Base-by-base conservation (phyloP, 2,797 vertebrate genomes). In the Centropyge bicolor region DNA sequence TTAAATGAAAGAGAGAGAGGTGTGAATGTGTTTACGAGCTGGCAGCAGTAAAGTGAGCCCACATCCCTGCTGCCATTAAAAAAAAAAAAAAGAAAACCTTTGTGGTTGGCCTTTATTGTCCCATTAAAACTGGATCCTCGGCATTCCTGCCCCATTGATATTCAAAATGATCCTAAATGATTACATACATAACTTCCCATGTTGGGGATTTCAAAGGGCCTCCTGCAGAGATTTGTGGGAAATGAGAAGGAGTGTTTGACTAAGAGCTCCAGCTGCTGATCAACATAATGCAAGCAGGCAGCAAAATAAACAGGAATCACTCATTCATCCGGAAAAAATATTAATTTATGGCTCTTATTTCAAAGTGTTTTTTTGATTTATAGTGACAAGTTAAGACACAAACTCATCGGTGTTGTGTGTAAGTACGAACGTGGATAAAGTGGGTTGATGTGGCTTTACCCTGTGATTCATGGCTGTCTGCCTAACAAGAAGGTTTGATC, bases 11-110 rank as follows among this genome's bases (percentile, higher is more conserved):
- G 87, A 78, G 89, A 88, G 87, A 78, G 92, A 94, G 94, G 94
- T 95, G 95, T 89, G 94, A 96, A 95, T 93, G 92, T 88, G 93
- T 94, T 95, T 93, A 94, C 90, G 91, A 91, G 92, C 91, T 88
- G 88, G 84, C 87, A 88, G 85, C 86, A 85, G 74, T 80, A 87
- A 90, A 91, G 84, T 48, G 81, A 90, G 83, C 88, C 82, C 83
- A 91, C 93, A 91, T 90, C 84, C 82, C 82, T 59, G 86, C 84
- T 83, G 86, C 88, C 81, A 86, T 87, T 86, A 64, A 78, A 85
- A 49, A 75, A 68, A 77, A 78, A 22, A 19, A 24, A 40, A 59
- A 71, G 43, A 81, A 82, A 90, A 78, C 69, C 84, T 89, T 92
- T 92, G 92, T 92, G 92, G 88, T 91, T 89, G 61, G 78, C 61